Percentiles rank a stretch among this genome's conserved stretches.
These are phyloP conservation scores for Regulus satrapa DNA, from an alignment of 2,113 vertebrate species.

Conservation along the genomic window DNA sequence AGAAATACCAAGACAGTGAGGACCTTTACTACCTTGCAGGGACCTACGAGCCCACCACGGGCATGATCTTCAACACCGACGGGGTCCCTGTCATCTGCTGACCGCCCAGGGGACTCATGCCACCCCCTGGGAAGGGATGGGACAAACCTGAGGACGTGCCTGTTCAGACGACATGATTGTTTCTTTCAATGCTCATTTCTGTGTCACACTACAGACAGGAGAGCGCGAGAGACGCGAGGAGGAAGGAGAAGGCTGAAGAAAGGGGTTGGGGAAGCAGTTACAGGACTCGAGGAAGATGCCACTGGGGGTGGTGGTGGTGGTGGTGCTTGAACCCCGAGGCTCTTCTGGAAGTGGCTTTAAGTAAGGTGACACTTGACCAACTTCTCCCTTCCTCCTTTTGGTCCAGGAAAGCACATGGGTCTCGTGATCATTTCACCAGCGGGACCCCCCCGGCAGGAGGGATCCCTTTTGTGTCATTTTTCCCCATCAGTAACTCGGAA, in stretches of 20 bases:
- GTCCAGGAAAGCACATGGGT: conserved; percentile 46
- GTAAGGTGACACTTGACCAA: background rate
- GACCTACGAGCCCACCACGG: conserved; percentile 97
- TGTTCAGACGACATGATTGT: conserved; percentile 72
- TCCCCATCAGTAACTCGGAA: background rate
- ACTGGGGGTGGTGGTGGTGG: background rate
- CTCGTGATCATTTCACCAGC: conserved; percentile 58
- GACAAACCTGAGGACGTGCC: conserved; percentile 58
- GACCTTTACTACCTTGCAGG: conserved; percentile 98
- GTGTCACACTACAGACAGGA: conserved; percentile 55
- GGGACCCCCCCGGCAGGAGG: background rate
- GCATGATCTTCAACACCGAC: conserved; percentile 98
- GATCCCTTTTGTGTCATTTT: conserved; percentile 48
- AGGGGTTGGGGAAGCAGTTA: conserved; percentile 4
- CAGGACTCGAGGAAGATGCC: background rate
- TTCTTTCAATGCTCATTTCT: conserved; percentile 62
- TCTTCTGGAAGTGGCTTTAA: conserved; percentile 31
- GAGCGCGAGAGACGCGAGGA: conserved; percentile 1
- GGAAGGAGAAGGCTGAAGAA: conserved; percentile 55
- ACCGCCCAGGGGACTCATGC: conserved; percentile 24
- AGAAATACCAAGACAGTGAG: conserved; percentile 96
- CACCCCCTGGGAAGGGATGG: conserved; percentile 24
- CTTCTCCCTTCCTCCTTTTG: conserved; percentile 47
- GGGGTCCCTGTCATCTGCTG: conserved; percentile 96
- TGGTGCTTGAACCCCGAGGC: background rate